Evolutionary conservation across 2,888 invertebrate species (phyloP).

Genomic region (Himalopsyche anomala): DNA sequence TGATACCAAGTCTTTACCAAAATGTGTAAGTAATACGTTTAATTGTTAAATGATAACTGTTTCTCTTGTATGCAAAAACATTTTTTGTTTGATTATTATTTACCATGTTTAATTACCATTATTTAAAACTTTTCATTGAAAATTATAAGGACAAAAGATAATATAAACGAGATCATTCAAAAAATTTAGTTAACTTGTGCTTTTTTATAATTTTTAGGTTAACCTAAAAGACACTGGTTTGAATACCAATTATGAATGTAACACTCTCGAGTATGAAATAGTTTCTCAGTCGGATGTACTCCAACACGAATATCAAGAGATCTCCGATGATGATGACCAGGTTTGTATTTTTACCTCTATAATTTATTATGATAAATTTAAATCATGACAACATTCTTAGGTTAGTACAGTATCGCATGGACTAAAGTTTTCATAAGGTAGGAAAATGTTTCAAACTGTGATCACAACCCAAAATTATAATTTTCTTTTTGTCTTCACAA

Average conservation of each 20-base stretch:
- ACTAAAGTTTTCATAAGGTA: neutral
- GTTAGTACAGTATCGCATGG: neutral
- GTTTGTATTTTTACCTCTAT: conserved; percentile 12
- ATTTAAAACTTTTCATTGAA: no score
- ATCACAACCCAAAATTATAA: neutral
- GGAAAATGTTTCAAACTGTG: no score
- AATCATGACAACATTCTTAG: neutral
- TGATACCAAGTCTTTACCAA: neutral
- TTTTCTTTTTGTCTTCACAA: no score
- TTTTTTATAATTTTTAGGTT: neutral
- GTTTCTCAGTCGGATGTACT: conserved; percentile 69
- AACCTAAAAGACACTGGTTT: neutral
- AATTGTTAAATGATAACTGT: no score
- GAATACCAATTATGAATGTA: conserved; percentile 17
- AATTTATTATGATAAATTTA: neutral
- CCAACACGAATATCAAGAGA: conserved; percentile 88
- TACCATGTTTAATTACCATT: no score
- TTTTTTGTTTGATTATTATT: no score
- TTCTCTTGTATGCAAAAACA: no score
- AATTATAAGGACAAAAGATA: no score
- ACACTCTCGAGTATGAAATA: conserved; percentile 44
- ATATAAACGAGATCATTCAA: no score
- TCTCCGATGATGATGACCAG: conserved; percentile 83
- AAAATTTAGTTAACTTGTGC: no score
- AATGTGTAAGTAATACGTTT: neutral